Percentiles rank a stretch among this genome's conserved stretches.
Conservation (phyloP, 2,113 vertebrate genomes). For the Zosterops lateralis region DNA sequence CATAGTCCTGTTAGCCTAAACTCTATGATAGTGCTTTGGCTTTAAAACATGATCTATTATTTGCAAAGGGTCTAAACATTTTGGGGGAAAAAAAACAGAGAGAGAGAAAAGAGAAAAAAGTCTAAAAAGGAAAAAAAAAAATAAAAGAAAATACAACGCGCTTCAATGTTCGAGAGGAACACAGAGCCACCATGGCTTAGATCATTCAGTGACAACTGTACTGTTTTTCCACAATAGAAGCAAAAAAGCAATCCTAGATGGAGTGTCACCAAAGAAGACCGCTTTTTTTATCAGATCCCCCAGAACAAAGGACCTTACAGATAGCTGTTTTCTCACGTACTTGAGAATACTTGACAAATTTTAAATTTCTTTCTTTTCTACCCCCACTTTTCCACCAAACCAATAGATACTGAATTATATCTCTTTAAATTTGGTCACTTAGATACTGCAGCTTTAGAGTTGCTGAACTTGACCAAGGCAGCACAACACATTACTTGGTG, state of each 20-base stretch:
- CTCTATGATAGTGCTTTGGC: background rate
- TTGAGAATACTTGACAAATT: conserved; percentile 7
- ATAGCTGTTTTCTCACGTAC: conserved; percentile 44
- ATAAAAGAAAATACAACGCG: background rate
- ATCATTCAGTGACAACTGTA: background rate
- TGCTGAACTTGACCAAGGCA: background rate
- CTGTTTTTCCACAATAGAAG: background rate
- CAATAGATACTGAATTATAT: background rate
- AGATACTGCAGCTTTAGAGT: background rate
- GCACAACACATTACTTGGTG: background rate
- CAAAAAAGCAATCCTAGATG: background rate
- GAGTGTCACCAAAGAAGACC: background rate
- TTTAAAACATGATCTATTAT: background rate
- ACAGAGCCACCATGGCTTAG: background rate
- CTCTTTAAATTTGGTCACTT: background rate
- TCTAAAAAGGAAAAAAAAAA: background rate
- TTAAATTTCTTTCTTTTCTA: conserved; percentile 8
- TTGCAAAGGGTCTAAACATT: background rate
- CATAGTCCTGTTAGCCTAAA: background rate
- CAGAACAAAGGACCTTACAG: conserved; percentile 18
- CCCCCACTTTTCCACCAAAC: background rate
- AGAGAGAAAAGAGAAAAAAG: too few species aligned
- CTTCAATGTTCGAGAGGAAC: background rate
- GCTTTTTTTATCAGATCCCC: conserved; percentile 27
- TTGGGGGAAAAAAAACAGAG: fast-evolving